phyloP scores from a whole-genome alignment of 2,797 vertebrate species.

The Chelmon rostratus region DNA sequence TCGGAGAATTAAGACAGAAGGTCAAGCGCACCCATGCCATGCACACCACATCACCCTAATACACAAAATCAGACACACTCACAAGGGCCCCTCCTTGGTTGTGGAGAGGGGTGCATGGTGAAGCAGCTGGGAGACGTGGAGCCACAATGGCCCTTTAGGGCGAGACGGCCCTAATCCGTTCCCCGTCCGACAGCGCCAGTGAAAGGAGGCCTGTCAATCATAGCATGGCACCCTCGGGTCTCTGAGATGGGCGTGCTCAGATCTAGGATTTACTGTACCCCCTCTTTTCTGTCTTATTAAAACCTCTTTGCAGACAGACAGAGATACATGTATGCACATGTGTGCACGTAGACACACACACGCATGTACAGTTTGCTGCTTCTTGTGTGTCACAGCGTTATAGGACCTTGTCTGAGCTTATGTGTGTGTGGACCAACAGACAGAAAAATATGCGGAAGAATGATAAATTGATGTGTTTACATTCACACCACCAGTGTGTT shows the following conservation, averaged over 20 bases:
- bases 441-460: slow-evolving; percentile 24
- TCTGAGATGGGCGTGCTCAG: slow-evolving; percentile 75
- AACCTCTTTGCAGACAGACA: slow-evolving; percentile 69
- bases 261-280: slow-evolving; percentile 84
- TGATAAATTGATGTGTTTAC: slow-evolving; percentile 18
- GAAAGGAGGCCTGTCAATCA: slow-evolving; percentile 86
- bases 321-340: slow-evolving; percentile 62
- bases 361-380: slow-evolving; percentile 40
- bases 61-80: slow-evolving; percentile 49
- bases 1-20: slow-evolving; percentile 67
- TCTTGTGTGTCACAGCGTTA: slow-evolving; percentile 49
- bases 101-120: slow-evolving; percentile 70
- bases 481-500: slow-evolving; percentile 6
- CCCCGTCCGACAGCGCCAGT: slow-evolving; percentile 80
- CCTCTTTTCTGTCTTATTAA: slow-evolving; percentile 76
- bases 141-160: slow-evolving; percentile 85
- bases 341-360: slow-evolving; percentile 33
- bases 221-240: slow-evolving; percentile 80
- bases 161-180: slow-evolving; percentile 83
- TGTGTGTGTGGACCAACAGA: slow-evolving; percentile 26
- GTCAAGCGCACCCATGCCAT: slow-evolving; percentile 59
- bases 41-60: slow-evolving; percentile 40
- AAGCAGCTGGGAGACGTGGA: slow-evolving; percentile 84
- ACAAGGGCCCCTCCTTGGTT: slow-evolving; percentile 70
- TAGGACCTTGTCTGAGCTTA: slow-evolving; percentile 27